A percentile compares a stretch with the other conserved stretches of the same genome.
Conservation (phyloP, 2,113 vertebrate species). For the Festucalex cinctus region DNA sequence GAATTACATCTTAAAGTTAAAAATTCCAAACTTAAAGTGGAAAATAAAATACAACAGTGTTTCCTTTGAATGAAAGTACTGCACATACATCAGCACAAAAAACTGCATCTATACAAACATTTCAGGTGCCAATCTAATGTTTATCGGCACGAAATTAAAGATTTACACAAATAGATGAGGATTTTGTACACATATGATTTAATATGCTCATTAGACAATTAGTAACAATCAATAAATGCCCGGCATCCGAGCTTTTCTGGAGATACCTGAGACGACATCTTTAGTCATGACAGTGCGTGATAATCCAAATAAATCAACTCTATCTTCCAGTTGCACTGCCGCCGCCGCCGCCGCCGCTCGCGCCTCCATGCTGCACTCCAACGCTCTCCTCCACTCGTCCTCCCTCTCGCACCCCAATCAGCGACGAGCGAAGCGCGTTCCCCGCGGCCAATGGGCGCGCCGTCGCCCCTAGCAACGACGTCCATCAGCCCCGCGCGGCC, state of each 20-base stretch:
- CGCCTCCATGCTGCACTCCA: slow-evolving; percentile 62
- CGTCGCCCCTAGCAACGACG: slow-evolving; percentile 81
- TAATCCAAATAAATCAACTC: slow-evolving; percentile 59
- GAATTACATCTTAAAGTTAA: neutral
- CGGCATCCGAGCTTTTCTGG: neutral
- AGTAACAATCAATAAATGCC: neutral
- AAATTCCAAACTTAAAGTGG: neutral
- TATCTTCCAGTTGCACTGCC: slow-evolving; percentile 60
- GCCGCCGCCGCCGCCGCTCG: slow-evolving; percentile 53
- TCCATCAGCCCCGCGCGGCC: slow-evolving; percentile 80
- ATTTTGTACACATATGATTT: slow-evolving; percentile 2
- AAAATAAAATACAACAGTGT: neutral
- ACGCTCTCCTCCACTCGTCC: slow-evolving; percentile 63
- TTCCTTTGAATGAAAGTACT: neutral
- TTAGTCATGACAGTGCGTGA: slow-evolving; percentile 33
- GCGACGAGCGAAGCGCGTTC: slow-evolving; percentile 63
- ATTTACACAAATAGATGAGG: neutral
- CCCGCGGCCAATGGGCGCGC: slow-evolving; percentile 68
- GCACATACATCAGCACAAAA: neutral
- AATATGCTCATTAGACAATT: neutral
- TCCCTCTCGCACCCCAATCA: slow-evolving; percentile 64
- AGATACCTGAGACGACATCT: slow-evolving; percentile 21
- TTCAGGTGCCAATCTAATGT: neutral
- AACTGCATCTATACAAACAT: neutral
- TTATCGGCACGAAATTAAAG: slow-evolving; percentile 1